Base-by-base conservation (phyloP, 2,888 invertebrate species). In the Ectemnius cavifrons region DNA sequence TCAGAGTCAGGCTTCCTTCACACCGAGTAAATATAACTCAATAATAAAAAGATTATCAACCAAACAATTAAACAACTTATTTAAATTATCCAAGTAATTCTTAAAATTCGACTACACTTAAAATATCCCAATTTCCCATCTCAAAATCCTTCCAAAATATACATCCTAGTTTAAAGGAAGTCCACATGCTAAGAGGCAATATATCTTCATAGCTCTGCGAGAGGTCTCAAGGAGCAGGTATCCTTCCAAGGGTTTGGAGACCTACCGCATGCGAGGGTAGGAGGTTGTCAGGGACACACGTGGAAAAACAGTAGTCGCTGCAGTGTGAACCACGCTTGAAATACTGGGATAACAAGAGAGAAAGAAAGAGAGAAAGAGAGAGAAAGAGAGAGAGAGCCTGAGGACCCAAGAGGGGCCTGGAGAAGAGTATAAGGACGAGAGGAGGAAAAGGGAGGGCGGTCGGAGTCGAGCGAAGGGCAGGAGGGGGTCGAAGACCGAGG, bases 401-500 rank as follows among this genome's bases (percentile, higher is more conserved):
- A 52, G 16, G 52, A 16, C 4, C n/a, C 16, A 52, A 11, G 52
- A 16, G 52, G 18, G 45, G 8, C 46, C 13, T 59, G 63, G 60
- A 63, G 23, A 58, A 63, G 45, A 56, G 20, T 46, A 65, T 67
- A 70, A 73, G 61, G 76, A 67, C 61, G 49, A 63, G 68, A 49
- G 71, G 63, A 72, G 62, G 60, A 70, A 62, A 23, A 57, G 65
- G 60, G 61, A 46, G 23, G 3, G 16, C 13, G 27, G n/a, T 47
- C 16, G 62, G 46, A 47, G 64, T 18, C 49, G 46, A 47, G 67
- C 20, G 64, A 73, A 37, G 64, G 65, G 73, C 65, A 58, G 67
- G 79, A 77, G 71, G 78, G 73, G 74, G 75, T 82, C 73, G 78
- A 76, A 76, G 78, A 80, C 79, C 78, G 77, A 79, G 74, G 77